A percentile compares a stretch with the other conserved stretches of the same genome.
These are phyloP conservation scores for Cephus nigrinus DNA, from an alignment of 2,888 invertebrate species.

Conservation along the genomic window DNA sequence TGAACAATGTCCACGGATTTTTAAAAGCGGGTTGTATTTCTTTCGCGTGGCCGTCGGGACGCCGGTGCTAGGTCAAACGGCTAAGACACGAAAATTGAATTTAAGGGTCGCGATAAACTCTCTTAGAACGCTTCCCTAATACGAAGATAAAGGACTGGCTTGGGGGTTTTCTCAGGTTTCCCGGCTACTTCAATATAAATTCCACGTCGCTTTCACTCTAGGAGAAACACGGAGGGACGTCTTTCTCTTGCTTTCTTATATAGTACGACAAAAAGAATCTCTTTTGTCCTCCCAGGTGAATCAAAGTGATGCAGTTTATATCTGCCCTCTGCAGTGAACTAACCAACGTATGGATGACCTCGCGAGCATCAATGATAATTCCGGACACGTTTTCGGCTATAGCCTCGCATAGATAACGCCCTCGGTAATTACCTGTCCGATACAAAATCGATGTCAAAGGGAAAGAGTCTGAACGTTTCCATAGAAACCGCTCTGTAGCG, in stretches of 20 bases:
- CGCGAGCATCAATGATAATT: constrained; percentile 39
- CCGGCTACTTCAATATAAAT: neutral
- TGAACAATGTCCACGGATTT: neutral
- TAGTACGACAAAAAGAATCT: neutral
- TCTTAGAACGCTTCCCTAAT: constrained; percentile 47
- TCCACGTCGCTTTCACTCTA: neutral
- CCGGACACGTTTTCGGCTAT: constrained; percentile 43
- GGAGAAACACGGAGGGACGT: neutral
- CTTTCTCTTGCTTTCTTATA: neutral
- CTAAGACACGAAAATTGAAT: constrained; percentile 37
- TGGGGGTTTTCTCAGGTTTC: neutral
- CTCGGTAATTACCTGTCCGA: constrained; percentile 56
- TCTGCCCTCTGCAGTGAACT: neutral
- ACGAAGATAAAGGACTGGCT: constrained; percentile 33
- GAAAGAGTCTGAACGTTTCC: constrained; percentile 36
- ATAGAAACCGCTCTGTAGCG: neutral
- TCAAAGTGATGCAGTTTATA: neutral
- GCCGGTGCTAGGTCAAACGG: constrained; percentile 1
- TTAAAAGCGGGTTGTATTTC: neutral
- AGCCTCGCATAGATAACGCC: constrained; percentile 43
- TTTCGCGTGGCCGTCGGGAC: neutral
- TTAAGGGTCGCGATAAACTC: constrained; percentile 39
- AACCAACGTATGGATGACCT: neutral
- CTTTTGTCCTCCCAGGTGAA: neutral
- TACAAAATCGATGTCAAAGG: constrained; percentile 53